phyloP scores from a whole-genome alignment of 2,888 invertebrate genomes.

The Agrochola lota region DNA sequence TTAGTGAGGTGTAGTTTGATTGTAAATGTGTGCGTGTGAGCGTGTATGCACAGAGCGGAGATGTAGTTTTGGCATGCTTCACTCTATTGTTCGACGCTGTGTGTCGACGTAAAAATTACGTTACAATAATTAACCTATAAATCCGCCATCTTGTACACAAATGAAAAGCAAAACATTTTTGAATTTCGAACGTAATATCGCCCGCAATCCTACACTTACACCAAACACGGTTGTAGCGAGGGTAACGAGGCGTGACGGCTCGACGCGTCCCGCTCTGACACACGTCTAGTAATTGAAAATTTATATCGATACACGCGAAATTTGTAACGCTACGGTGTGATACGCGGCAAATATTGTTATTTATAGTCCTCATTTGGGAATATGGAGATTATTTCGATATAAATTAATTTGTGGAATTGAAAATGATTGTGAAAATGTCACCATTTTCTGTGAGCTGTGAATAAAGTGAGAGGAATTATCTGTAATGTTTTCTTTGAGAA shows the following conservation, averaged over 20 bases:
- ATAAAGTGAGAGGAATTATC: neutral
- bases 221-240: slow-evolving; percentile 55
- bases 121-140: neutral
- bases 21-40: too few relatives aligned
- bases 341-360: slow-evolving; percentile 58
- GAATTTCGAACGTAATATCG: slow-evolving; percentile 42
- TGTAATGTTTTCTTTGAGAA: neutral
- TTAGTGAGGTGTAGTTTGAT: too few relatives aligned
- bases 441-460: neutral
- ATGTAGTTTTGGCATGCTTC: too few relatives aligned
- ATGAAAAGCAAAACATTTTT: slow-evolving; percentile 43
- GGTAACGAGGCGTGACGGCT: slow-evolving; percentile 70
- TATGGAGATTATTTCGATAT: slow-evolving; percentile 57
- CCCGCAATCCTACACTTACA: slow-evolving; percentile 51
- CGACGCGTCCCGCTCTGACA: slow-evolving; percentile 66
- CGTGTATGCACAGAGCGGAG: too few relatives aligned
- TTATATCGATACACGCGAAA: slow-evolving; percentile 69
- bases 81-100: too few relatives aligned
- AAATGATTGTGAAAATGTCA: slow-evolving; percentile 35
- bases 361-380: slow-evolving; percentile 58
- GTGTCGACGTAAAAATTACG: neutral
- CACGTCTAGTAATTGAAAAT: slow-evolving; percentile 71
- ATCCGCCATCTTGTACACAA: slow-evolving; percentile 27
- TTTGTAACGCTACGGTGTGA: slow-evolving; percentile 66
- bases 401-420: slow-evolving; percentile 56